Percentiles rank a stretch among this genome's conserved stretches.
phyloP scores from a whole-genome alignment of 2,888 invertebrate species.

The Bugula neritina region DNA sequence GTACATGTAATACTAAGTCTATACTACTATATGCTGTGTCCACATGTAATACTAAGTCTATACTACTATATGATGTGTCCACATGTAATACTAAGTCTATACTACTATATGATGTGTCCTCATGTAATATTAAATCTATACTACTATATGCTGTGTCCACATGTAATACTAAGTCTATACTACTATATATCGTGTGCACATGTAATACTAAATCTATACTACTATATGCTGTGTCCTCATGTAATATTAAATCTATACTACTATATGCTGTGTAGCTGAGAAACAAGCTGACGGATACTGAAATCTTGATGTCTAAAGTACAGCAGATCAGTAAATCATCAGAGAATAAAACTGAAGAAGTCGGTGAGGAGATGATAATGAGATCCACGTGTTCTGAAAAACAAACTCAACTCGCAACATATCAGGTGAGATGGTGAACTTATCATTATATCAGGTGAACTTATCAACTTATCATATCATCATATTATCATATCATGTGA shows the following conservation, averaged over 20 bases:
- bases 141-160: neutral
- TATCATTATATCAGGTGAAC: too few species aligned
- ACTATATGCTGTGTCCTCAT: neutral
- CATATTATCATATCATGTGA: too few species aligned
- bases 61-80: too few species aligned
- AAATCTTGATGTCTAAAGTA: neutral
- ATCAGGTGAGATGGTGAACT: neutral
- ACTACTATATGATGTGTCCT: too few species aligned
- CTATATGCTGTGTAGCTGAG: too few species aligned
- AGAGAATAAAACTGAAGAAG: neutral
- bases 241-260: neutral
- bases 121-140: too few species aligned
- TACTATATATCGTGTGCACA: neutral
- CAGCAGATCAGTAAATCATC: neutral
- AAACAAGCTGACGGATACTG: conserved; percentile 6
- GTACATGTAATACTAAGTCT: too few species aligned
- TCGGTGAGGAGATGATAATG: conserved; percentile 17
- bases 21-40: too few species aligned
- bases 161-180: neutral
- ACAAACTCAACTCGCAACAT: neutral
- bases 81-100: too few species aligned
- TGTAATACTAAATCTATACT: neutral
- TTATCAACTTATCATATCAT: too few species aligned
- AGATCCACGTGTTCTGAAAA: conserved; percentile 12
- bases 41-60: too few species aligned